phyloP scores from a whole-genome alignment of 2,888 invertebrate genomes.

The Diploptera punctata region DNA sequence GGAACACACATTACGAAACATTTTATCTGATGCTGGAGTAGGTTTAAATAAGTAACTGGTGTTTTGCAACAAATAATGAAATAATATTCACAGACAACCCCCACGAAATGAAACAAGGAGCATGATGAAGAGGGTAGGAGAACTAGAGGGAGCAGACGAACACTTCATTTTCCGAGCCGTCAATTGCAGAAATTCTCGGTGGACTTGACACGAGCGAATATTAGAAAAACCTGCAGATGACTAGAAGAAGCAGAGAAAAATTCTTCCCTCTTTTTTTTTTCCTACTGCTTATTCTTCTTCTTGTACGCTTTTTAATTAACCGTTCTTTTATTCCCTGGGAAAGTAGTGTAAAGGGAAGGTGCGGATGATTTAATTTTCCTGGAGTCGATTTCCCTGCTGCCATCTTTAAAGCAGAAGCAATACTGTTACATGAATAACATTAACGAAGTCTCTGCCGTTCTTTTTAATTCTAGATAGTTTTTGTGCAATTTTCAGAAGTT shows the following conservation, averaged over 20 bases:
- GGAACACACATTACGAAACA: no score
- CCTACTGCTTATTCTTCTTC: no score
- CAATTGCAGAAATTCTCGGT: slow-evolving; percentile 44
- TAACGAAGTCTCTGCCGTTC: no score
- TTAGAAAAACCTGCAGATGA: slow-evolving; percentile 32
- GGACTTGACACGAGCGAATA: slow-evolving; percentile 40
- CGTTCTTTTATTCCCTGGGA: slow-evolving; percentile 31
- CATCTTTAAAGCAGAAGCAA: slow-evolving; percentile 3
- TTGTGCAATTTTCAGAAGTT: no score
- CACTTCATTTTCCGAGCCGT: slow-evolving; percentile 46
- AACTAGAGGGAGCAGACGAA: slow-evolving; percentile 26
- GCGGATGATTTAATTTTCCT: slow-evolving; percentile 24
- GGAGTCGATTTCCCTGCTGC: slow-evolving; percentile 17
- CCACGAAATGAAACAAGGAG: slow-evolving; percentile 10
- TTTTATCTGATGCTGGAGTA: no score
- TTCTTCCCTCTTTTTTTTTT: neutral
- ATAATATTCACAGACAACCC: slow-evolving; percentile 9
- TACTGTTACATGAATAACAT: neutral
- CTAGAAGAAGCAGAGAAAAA: slow-evolving; percentile 19
- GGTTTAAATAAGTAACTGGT: neutral
- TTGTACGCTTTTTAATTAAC: slow-evolving; percentile 36
- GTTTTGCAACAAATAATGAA: neutral
- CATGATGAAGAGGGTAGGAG: neutral
- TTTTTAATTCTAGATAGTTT: no score
- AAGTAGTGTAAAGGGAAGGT: slow-evolving; percentile 9